Percentiles rank a stretch among this genome's conserved stretches.
These are phyloP conservation scores for Macrobrachium nipponense DNA, from an alignment of 1,140 invertebrate species.

Conservation along the genomic window DNA sequence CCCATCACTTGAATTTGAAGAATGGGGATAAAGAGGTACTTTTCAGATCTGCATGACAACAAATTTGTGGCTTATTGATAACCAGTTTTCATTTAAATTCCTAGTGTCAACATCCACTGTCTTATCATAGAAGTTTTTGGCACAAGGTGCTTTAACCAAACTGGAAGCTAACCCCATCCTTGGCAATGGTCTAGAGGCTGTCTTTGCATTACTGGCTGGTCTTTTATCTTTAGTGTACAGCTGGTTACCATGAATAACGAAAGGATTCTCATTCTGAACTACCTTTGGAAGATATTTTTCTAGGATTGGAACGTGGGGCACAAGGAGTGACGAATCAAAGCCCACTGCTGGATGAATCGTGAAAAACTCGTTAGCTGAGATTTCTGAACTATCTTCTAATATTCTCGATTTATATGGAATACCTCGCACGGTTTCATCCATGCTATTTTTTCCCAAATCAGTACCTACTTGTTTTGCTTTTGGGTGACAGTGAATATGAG, in stretches of 20 bases:
- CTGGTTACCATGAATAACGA: not conserved
- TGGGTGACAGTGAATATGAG: not conserved
- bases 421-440: not conserved
- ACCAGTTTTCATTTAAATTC: not conserved
- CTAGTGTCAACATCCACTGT: not conserved
- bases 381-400: constrained; percentile 4
- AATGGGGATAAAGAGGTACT: too few species aligned
- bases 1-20: too few species aligned
- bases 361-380: not conserved
- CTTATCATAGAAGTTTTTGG: not conserved
- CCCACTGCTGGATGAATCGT: not conserved
- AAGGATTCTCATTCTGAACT: not conserved
- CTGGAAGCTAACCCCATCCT: not conserved
- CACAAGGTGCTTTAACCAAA: not conserved
- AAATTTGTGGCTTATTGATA: not conserved
- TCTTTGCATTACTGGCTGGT: not conserved
- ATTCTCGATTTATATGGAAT: constrained; percentile 4
- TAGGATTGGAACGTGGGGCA: not conserved
- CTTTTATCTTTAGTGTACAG: not conserved
- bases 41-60: too few species aligned
- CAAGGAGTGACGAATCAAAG: constrained; percentile 1
- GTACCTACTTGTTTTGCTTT: not conserved
- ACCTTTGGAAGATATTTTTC: not conserved
- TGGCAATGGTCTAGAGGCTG: not conserved
- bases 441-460: not conserved